Base-by-base conservation (phyloP, 2,888 invertebrate genomes). In the Pegoplata infirma region DNA sequence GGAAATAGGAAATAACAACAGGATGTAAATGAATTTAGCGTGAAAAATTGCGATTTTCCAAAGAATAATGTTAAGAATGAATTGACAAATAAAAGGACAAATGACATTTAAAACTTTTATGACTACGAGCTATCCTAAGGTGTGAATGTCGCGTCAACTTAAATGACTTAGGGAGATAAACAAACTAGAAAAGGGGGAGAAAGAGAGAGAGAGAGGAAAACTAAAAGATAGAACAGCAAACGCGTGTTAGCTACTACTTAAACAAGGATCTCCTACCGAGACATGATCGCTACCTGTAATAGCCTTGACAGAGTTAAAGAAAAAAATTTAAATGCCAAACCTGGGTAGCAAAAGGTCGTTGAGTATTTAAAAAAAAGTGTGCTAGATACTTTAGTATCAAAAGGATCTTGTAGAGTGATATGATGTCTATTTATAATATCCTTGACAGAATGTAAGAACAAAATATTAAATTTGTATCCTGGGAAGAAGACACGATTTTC, bases 11-110 rank as follows among this genome's bases (percentile, higher is more conserved):
- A 61, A 40, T 32, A 56, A 36, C 69, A 25, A 61, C 47, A 56
- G 74, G 59, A 79, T 74, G 56, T 51, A 61, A 66, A 44, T 66
- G 36, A 71, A 49, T 46, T 61, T 25, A 67, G 66, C 69, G 53
- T 79, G 55, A 56, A 79, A 61, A 75, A 75, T 79, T 63, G 44
- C 47, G 16, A 74, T 74, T 73, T 74, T 78, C 64, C 36, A 10
- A 47, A 25, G 12, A 71, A 40, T n/a, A n/a, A 12, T 40, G n/a
- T n/a, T 25, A 5, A 25, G 6, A 61, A 46, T 19, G 5, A 36
- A 32, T 55, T n/a, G 16, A 14, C 14, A n/a, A 32, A 17, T 8
- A 21, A 40, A 40, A 25, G 5, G 8, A 61, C 36, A 32, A 23
- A 46, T n/a, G n/a, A 28, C 2, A 28, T 21, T 58, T 44, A 23